Conservation (phyloP, 2,113 vertebrate genomes). For the Crotalus horridus region DNA sequence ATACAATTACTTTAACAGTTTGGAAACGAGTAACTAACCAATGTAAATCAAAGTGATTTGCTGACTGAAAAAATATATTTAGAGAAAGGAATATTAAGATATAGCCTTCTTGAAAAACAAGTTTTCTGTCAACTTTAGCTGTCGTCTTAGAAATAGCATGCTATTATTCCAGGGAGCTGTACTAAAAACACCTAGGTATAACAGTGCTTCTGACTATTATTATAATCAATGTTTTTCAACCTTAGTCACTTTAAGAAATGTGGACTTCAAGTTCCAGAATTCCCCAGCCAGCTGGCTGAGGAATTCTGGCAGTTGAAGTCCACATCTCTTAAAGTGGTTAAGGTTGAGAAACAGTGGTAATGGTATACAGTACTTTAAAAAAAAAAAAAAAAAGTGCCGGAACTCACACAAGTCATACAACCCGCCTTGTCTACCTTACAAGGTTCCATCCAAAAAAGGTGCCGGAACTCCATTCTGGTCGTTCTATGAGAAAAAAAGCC, state of each 20-base stretch:
- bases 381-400: too few relatives aligned
- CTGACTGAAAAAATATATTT: neutral
- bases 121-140: neutral
- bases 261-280: neutral
- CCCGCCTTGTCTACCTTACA: too few relatives aligned
- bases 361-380: too few relatives aligned
- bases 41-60: neutral
- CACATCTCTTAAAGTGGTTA: neutral
- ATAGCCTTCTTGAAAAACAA: neutral
- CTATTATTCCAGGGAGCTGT: neutral
- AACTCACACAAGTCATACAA: too few relatives aligned
- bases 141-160: neutral
- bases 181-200: neutral
- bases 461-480: too few relatives aligned
- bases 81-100: neutral
- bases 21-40: neutral
- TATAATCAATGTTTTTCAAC: neutral
- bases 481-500: neutral
- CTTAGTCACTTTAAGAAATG: neutral
- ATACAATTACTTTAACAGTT: neutral
- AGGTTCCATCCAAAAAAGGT: too few relatives aligned
- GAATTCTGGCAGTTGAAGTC: too few relatives aligned
- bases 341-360: neutral
- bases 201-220: neutral
- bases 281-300: neutral